Percentiles rank a stretch among this genome's conserved stretches.
phyloP scores from a whole-genome alignment of 1,140 invertebrate species.

The Cotesia glomerata region DNA sequence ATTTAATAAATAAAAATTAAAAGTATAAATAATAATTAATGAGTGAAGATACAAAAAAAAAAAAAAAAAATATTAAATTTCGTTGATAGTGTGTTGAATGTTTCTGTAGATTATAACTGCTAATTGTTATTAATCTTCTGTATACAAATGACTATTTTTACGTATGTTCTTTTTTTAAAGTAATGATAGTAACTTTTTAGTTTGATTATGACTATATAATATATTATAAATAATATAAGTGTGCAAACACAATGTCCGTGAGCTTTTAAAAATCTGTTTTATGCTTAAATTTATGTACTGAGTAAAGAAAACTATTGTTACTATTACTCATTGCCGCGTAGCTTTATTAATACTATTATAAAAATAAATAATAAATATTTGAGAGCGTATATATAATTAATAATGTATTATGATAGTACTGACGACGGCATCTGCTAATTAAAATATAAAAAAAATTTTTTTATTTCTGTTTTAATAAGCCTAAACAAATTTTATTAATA shows the following conservation, averaged over 20 bases:
- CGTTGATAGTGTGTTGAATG: constrained; percentile 57
- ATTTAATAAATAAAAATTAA: constrained; percentile 39
- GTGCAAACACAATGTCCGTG: no score
- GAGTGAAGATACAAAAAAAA: neutral
- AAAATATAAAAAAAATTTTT: no score
- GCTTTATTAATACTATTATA: no score
- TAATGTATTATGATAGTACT: no score
- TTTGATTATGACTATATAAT: constrained; percentile 32
- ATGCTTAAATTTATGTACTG: no score
- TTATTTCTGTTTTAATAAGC: neutral
- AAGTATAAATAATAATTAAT: constrained; percentile 2
- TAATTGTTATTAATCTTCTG: constrained; percentile 46
- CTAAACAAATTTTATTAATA: neutral
- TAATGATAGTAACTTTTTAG: constrained; percentile 32
- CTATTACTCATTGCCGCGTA: no score
- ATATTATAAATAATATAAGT: no score
- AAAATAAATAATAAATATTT: no score
- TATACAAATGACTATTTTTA: constrained; percentile 28
- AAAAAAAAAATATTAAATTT: constrained; percentile 45
- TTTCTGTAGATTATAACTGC: constrained; percentile 55
- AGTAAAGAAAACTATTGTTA: no score
- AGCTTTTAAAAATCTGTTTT: no score
- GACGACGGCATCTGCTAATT: no score
- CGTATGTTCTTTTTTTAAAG: constrained; percentile 37
- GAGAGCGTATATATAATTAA: no score